These are phyloP conservation scores for Romanogobio albipinnatus DNA, from an alignment of 2,113 vertebrate species.

Conservation along the genomic window DNA sequence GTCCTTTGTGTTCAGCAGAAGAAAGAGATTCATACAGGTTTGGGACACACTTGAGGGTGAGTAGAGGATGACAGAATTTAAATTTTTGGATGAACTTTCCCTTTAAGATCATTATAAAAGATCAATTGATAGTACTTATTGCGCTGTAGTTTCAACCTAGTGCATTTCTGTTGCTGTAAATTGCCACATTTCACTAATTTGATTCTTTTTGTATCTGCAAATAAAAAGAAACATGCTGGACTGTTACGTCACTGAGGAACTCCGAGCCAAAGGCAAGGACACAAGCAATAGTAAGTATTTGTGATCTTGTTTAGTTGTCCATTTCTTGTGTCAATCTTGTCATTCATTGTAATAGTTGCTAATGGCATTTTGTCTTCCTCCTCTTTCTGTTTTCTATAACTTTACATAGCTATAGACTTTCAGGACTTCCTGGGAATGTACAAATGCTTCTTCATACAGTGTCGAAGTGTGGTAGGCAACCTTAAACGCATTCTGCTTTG, in stretches of 20 bases:
- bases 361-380: neutral
- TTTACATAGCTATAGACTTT: conserved; percentile 66
- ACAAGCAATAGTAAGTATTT: conserved; percentile 60
- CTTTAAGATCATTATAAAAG: neutral
- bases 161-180: neutral
- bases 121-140: neutral
- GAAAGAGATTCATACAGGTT: no score
- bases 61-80: no score
- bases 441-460: conserved; percentile 69
- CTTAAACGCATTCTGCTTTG: neutral
- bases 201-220: conserved; percentile 3
- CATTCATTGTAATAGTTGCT: neutral
- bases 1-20: no score
- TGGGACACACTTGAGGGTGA: no score
- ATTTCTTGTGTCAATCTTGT: neutral
- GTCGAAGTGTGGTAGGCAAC: conserved; percentile 72
- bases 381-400: conserved; percentile 20
- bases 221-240: conserved; percentile 72
- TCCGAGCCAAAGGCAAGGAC: conserved; percentile 64
- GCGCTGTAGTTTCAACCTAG: neutral
- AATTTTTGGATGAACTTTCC: no score
- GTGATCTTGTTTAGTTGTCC: neutral
- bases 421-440: conserved; percentile 71
- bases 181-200: neutral
- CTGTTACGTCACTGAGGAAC: conserved; percentile 70